Evolutionary conservation across 2,797 vertebrate species (phyloP).

Genomic region (Acridotheres tristis): DNA sequence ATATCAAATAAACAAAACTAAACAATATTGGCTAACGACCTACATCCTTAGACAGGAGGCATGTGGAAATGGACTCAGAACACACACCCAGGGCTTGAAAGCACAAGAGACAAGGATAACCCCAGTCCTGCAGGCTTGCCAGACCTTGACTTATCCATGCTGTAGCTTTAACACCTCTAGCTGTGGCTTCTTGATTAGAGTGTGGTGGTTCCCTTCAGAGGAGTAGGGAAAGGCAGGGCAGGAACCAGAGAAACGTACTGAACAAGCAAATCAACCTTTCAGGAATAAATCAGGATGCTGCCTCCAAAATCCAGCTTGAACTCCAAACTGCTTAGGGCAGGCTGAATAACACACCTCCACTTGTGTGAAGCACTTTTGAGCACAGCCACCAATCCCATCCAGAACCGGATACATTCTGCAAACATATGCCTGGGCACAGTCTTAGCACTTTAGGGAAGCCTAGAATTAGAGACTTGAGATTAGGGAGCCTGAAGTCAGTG

Average conservation of each 20-base stretch:
- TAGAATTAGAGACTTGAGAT: not conserved
- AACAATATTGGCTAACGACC: not conserved
- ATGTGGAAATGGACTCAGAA: not conserved
- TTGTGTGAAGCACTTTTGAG: not conserved
- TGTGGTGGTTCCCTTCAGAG: not conserved
- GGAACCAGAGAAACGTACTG: not conserved
- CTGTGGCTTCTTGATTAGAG: not conserved
- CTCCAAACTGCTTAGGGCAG: not conserved
- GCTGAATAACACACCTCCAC: not conserved
- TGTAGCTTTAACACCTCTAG: not conserved
- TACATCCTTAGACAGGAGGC: not conserved
- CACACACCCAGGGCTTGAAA: not conserved
- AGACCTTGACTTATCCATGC: not conserved
- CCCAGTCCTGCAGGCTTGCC: not conserved
- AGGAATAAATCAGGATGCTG: not conserved
- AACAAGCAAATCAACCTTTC: not conserved
- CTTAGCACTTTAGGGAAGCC: not conserved
- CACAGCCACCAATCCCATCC: not conserved
- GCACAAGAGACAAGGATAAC: not conserved
- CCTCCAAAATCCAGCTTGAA: not conserved
- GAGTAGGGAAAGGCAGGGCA: not conserved
- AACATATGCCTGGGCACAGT: not conserved
- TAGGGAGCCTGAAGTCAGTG: not conserved
- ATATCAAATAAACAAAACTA: conserved; percentile 19
- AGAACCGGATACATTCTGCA: accelerated